These are phyloP conservation scores for Cryptus viduatorius DNA, from an alignment of 2,888 invertebrate genomes.

Conservation along the genomic window DNA sequence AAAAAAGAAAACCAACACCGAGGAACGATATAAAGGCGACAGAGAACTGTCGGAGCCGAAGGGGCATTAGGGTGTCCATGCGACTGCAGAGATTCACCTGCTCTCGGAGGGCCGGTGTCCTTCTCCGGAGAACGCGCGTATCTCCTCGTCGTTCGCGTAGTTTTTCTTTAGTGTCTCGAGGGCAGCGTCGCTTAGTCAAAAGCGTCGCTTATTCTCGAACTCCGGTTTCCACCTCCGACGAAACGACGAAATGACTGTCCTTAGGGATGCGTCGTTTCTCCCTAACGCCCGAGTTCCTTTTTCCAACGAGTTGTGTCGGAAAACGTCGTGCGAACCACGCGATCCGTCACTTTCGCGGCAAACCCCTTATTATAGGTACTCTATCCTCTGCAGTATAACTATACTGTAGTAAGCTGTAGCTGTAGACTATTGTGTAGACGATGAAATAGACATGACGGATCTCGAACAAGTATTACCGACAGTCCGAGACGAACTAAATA, in stretches of 20 bases:
- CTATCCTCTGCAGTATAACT: conserved; percentile 11
- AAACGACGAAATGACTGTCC: conserved; percentile 40
- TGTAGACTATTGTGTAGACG: conserved; percentile 25
- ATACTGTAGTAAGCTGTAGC: background rate
- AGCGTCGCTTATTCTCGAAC: conserved; percentile 46
- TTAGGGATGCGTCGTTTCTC: background rate
- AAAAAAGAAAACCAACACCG: conserved; percentile 49
- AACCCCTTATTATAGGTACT: conserved; percentile 55
- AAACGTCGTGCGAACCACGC: conserved; percentile 61
- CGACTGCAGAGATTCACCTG: conserved; percentile 65
- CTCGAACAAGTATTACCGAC: background rate
- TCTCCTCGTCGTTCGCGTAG: conserved; percentile 28
- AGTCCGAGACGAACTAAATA: background rate
- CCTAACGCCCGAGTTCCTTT: conserved; percentile 44
- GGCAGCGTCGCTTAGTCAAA: conserved; percentile 57
- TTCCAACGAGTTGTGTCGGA: conserved; percentile 25
- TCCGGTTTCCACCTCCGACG: conserved; percentile 41
- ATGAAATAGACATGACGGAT: conserved; percentile 15
- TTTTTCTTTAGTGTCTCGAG: conserved; percentile 29
- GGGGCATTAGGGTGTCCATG: conserved; percentile 63
- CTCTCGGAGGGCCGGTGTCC: conserved; percentile 50
- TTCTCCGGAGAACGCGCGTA: conserved; percentile 27
- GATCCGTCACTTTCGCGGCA: conserved; percentile 72
- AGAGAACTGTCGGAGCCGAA: conserved; percentile 43
- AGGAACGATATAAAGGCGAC: conserved; percentile 49